Base-by-base conservation (phyloP, 2,888 invertebrate species). In the Orgyia antiqua region DNA sequence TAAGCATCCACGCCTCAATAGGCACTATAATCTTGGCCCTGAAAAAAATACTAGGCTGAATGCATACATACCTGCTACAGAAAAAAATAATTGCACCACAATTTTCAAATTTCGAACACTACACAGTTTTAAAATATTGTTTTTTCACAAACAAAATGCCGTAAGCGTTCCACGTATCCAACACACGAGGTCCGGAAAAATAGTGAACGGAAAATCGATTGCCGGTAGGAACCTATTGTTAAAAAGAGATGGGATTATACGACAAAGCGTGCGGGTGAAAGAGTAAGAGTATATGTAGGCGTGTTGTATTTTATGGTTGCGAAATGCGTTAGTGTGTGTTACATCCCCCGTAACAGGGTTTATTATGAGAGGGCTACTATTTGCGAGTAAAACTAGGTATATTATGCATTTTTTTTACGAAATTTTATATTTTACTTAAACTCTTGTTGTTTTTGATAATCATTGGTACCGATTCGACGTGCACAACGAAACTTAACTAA, bases 131-230 rank as follows among this genome's bases (percentile, higher is more conserved):
- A 10, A 2, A 20, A 12, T 41, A 39, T 29, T 49, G 4, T 11
- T 37, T 42, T 39, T 45, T 13, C 39, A 45, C 51, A 45, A 42
- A 55, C 41, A 39, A 29, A 7, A 33, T n/a, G 15, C 33, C 2
- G 10, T 21, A 20, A 13, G n/a, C 13, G 13, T 26, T 23, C 40
- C 37, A 52, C 53, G 49, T 45, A 48, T 40, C 31, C 21, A 30
- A 35, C 13, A 24, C 41, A 42, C 37, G 43, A 36, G 46, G 31
- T 38, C 34, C 42, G 39, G 45, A 30, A 58, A 57, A 54, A 49
- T 46, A 51, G 42, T 58, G 58, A 31, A 40, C 35, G 39, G 46
- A 58, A 55, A 55, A 55, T 55, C 55, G 55, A 55, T 55, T 42
- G 41, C 40, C 24, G 29, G 31, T 33, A 29, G 30, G 28, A 41